Conservation (phyloP, 2,113 vertebrate genomes). For the Strix aluco region DNA sequence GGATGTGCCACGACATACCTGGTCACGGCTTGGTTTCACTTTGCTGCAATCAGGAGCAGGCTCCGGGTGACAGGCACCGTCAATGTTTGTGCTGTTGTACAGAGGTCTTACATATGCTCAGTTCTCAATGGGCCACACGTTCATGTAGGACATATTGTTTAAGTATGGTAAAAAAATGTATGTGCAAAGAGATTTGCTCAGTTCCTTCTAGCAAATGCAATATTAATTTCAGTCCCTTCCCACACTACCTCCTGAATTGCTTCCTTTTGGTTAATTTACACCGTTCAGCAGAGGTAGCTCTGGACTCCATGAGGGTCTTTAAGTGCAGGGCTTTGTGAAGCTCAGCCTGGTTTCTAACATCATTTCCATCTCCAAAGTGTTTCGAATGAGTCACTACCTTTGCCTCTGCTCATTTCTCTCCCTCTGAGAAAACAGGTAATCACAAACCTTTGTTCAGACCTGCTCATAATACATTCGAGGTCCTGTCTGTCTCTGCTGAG, state of each 20-base stretch:
- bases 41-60: not conserved
- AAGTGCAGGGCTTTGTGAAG: not conserved
- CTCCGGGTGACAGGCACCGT: rapidly evolving
- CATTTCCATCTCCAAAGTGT: not conserved
- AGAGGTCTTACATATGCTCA: not conserved
- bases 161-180: not conserved
- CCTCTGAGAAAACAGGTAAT: not conserved
- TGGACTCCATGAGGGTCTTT: not conserved
- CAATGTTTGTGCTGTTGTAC: not conserved
- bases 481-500: not conserved
- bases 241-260: not conserved
- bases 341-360: not conserved
- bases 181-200: not conserved
- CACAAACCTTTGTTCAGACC: not conserved
- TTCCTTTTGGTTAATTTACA: not conserved
- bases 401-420: not conserved
- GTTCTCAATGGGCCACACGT: not conserved
- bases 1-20: not conserved
- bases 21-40: not conserved
- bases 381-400: not conserved
- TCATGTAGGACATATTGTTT: not conserved
- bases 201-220: not conserved
- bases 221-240: not conserved
- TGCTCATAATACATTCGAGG: not conserved
- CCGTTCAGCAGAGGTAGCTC: not conserved